These are phyloP conservation scores for Plumapathes pennacea DNA, from an alignment of 92 coral and sea anemone species.

Conservation along the genomic window DNA sequence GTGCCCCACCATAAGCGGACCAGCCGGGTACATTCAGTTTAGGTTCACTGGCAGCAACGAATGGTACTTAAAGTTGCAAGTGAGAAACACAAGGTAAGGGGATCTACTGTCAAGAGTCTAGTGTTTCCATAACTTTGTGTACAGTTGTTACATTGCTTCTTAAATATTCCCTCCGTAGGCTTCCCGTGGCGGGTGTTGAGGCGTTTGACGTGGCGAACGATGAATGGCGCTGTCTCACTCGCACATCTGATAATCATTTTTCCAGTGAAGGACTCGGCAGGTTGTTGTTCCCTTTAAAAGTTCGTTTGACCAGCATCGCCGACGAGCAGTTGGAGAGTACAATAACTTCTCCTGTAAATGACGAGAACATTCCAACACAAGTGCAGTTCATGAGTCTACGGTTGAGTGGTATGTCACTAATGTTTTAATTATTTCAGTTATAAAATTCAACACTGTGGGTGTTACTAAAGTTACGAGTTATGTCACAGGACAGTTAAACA, in stretches of 20 bases:
- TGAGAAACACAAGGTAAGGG: constrained; percentile 68
- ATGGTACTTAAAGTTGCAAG: constrained; percentile 68
- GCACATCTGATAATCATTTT: constrained; percentile 61
- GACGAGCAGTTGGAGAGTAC: constrained; percentile 70
- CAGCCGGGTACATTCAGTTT: constrained; percentile 67
- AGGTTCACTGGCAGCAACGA: constrained; percentile 79
- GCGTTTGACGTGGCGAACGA: constrained; percentile 58
- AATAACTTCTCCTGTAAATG: constrained; percentile 52
- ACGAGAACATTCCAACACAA: constrained; percentile 50
- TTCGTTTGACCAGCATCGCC: constrained; percentile 68
- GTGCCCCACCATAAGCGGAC: constrained; percentile 64
- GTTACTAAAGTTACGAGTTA: too few relatives aligned
- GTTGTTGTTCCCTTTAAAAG: constrained; percentile 60
- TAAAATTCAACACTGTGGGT: too few relatives aligned
- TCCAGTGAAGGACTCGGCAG: constrained; percentile 67
- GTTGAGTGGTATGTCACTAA: not conserved
- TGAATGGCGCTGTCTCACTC: constrained; percentile 68
- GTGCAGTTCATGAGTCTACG: constrained; percentile 49
- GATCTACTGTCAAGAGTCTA: not conserved
- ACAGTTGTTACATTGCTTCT: not conserved
- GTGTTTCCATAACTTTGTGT: not conserved
- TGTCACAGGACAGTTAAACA: too few relatives aligned
- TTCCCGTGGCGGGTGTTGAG: constrained; percentile 78
- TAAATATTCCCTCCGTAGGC: constrained; percentile 5
- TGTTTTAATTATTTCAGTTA: not conserved